Evolutionary conservation across 2,888 invertebrate genomes (phyloP).

Genomic region (Amphipyra tragopoginis): DNA sequence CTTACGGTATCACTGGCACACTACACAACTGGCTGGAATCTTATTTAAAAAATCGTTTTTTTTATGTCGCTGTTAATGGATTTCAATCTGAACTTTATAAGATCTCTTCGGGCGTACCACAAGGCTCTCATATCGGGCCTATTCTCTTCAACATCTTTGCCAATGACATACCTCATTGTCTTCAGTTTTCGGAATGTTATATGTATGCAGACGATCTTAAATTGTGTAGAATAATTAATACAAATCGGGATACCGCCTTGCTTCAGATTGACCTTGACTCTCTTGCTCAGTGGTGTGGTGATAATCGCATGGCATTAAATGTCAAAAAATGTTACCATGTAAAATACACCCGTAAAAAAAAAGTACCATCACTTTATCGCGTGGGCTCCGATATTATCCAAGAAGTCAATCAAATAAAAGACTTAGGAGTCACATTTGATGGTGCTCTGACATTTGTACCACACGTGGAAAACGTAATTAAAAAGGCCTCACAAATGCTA

Average conservation of each 20-base stretch:
- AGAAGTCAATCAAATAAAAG: no score
- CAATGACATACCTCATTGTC: neutral
- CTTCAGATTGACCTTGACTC: no score
- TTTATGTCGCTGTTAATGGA: neutral
- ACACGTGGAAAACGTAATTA: no score
- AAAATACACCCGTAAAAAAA: neutral
- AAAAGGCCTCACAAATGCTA: no score
- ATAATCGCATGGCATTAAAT: neutral
- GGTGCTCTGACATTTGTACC: no score
- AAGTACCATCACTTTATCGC: neutral
- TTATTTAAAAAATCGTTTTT: no score
- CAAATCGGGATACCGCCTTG: neutral
- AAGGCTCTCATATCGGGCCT: neutral
- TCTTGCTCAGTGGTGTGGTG: no score
- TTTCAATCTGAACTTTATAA: neutral
- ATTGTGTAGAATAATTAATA: neutral
- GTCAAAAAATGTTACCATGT: neutral
- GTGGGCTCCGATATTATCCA: neutral
- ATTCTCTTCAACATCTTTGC: neutral
- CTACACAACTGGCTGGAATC: neutral
- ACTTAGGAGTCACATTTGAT: no score
- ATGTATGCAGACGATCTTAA: neutral
- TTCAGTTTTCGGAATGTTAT: neutral
- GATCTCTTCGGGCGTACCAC: neutral
- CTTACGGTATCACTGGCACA: neutral